Base-by-base conservation (phyloP, 2,797 vertebrate genomes). In the Chromobotia macracanthus region DNA sequence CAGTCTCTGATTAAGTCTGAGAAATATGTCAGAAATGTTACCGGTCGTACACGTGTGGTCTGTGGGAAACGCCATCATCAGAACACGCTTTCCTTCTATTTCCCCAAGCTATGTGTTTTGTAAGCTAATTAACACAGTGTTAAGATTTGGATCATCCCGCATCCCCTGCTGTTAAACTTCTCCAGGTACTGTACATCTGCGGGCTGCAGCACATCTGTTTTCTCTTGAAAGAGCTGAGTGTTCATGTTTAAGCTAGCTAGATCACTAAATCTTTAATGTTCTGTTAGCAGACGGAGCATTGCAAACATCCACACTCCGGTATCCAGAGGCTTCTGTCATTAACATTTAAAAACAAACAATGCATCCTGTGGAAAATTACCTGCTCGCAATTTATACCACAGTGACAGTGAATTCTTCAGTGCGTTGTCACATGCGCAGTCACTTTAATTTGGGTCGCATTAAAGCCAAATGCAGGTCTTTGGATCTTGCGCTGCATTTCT, bases 301-400 rank as follows among this genome's bases (percentile, higher is more conserved):
- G 60, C 87, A 81, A n/a, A 80, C 80, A 85, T 77, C 77, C 87
- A 82, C 79, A 51, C 35, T 5, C 84, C 90, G 86, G 91, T 89
- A 89, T 91, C 92, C 90, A 90, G 83, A 90, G 84, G 87, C 80
- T 84, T 85, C 80, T 89, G 88, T 89, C 88, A 92, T 93, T 91
- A 91, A 87, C 86, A 85, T 87, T 90, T 89, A 77, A 90, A 87
- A 81, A 82, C 86, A 82, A 84, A 67, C 25, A 4, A 21, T 81
- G 77, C 58, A 74, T 50, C 48, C 61, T 15, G 19, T 1, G 19
- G 25, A 68, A 72, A 61, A 75, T 66, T 67, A 71, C 68, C 65
- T 75, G 55, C 44, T 53, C 23, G 2, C 82, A 70, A 77, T 82
- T 53, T 61, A 80, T 77, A 86, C 87, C 19, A 12, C 83, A 90